Percentiles rank a stretch among this genome's conserved stretches.
phyloP scores from a whole-genome alignment of 1,140 invertebrate genomes.

The Orius insidiosus region DNA sequence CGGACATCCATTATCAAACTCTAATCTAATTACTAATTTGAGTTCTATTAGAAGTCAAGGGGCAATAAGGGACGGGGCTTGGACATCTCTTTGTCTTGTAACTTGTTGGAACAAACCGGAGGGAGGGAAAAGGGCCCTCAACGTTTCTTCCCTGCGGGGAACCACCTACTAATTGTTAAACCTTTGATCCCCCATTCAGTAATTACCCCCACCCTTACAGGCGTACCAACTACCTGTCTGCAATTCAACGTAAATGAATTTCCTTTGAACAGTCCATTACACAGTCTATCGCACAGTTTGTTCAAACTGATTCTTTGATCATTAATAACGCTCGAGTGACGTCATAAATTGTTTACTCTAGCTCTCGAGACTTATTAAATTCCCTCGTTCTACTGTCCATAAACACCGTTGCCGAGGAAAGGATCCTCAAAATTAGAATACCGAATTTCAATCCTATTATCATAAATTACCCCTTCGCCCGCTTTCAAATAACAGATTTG shows the following conservation, averaged over 20 bases:
- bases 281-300: background rate
- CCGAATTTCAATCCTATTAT: background rate
- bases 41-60: background rate
- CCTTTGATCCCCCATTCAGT: conserved; percentile 7
- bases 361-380: too few relatives aligned
- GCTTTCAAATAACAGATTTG: conserved; percentile 2
- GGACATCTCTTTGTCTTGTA: too few relatives aligned
- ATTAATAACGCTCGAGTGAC: too few relatives aligned
- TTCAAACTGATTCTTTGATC: too few relatives aligned
- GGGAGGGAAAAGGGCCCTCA: background rate
- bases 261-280: conserved; percentile 9
- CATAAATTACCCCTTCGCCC: conserved; percentile 1
- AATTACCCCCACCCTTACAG: background rate
- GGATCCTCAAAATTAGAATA: too few relatives aligned
- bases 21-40: conserved; percentile 10
- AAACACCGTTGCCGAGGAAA: too few relatives aligned
- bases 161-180: conserved; percentile 8
- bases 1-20: conserved; percentile 9
- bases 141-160: conserved; percentile 8
- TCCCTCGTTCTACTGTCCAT: too few relatives aligned
- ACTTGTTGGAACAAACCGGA: too few relatives aligned
- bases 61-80: too few relatives aligned
- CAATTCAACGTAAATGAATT: conserved; percentile 10
- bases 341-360: too few relatives aligned
- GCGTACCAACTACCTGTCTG: conserved; percentile 6